Conservation (phyloP, 2,797 vertebrate species). For the Lutjanus campechanus region DNA sequence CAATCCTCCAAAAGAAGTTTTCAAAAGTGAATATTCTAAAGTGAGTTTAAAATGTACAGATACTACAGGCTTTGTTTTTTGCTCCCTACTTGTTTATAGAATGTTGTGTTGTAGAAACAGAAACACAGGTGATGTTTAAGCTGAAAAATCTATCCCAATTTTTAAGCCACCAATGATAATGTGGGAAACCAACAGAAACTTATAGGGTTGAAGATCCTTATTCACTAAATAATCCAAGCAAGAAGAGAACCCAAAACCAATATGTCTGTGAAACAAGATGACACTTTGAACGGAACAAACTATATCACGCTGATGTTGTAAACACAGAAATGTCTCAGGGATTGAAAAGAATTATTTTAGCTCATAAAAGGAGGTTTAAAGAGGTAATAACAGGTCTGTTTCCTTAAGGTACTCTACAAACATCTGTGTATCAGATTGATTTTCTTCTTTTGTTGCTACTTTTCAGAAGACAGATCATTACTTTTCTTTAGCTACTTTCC, state of each 20-base stretch:
- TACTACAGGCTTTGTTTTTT: not conserved
- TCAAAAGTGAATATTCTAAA: not conserved
- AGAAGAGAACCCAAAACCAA: not conserved
- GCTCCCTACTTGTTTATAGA: not conserved
- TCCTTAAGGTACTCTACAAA: not conserved
- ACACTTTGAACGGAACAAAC: not conserved
- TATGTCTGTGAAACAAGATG: constrained; percentile 17
- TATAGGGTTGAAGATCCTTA: not conserved
- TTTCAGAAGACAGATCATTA: not conserved
- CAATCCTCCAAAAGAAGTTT: not conserved
- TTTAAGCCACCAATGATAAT: not conserved
- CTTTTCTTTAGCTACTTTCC: not conserved
- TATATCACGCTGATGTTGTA: not conserved
- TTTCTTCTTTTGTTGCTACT: not conserved
- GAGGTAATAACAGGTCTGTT: constrained; percentile 14
- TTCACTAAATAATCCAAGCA: constrained; percentile 14
- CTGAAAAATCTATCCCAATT: not conserved
- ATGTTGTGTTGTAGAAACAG: not conserved
- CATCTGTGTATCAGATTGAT: not conserved
- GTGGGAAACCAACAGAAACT: not conserved
- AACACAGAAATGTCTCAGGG: not conserved
- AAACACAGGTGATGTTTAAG: not conserved
- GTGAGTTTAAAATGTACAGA: not conserved
- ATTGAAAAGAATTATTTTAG: constrained; percentile 2
- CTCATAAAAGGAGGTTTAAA: constrained; percentile 1